These are phyloP conservation scores for Lepidocyrtinus sp. DNA, from an alignment of 2,888 invertebrate genomes.

Conservation along the genomic window DNA sequence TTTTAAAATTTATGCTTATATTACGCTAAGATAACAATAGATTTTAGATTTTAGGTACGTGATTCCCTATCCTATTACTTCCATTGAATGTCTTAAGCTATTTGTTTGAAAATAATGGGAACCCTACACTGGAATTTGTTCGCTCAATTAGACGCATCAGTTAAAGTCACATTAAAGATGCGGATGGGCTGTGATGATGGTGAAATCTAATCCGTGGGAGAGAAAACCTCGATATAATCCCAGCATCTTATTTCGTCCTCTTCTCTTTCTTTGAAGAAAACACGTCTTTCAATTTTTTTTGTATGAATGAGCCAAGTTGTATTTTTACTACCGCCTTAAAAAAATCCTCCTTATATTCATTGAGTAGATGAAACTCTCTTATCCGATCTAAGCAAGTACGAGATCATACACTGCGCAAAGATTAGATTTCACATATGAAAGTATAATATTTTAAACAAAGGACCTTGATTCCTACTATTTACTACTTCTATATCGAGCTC, in stretches of 20 bases:
- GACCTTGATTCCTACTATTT: background rate
- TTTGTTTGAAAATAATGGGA: background rate
- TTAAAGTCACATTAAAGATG: constrained; percentile 61
- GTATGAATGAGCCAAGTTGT: constrained; percentile 17
- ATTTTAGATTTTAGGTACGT: no score
- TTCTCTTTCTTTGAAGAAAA: constrained; percentile 26
- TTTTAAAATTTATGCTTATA: no score
- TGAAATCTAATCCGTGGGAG: constrained; percentile 69
- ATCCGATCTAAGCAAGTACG: background rate
- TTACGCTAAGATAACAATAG: no score
- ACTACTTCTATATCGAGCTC: background rate
- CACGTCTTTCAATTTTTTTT: constrained; percentile 13
- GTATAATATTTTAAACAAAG: constrained; percentile 4
- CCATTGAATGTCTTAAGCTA: no score
- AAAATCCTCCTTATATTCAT: background rate
- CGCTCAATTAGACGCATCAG: constrained; percentile 68
- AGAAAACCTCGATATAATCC: constrained; percentile 61
- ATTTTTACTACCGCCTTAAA: constrained; percentile 29
- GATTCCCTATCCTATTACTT: no score
- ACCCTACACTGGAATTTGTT: constrained; percentile 43
- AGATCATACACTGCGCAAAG: background rate
- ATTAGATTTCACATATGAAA: constrained; percentile 3
- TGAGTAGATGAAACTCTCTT: no score
- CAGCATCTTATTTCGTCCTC: constrained; percentile 41
- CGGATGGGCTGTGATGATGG: constrained; percentile 14